A percentile compares a stretch with the other conserved stretches of the same genome.
phyloP scores from a whole-genome alignment of 1,140 invertebrate genomes.

The Wiebesia pumilae region DNA sequence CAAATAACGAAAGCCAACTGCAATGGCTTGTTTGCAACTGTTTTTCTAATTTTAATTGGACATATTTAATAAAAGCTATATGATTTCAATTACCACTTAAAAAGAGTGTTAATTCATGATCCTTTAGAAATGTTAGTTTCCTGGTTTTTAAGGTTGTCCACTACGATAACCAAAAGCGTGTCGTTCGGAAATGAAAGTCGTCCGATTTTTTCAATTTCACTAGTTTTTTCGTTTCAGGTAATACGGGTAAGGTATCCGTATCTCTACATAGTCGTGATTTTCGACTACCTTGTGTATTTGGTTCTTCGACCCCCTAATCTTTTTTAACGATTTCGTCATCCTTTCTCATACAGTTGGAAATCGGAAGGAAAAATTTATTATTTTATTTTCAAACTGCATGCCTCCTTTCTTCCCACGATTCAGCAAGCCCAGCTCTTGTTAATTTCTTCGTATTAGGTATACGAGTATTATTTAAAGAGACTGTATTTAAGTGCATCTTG shows the following conservation, averaged over 20 bases:
- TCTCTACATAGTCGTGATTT: not conserved
- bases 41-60: not conserved
- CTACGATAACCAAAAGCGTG: slow-evolving; percentile 11
- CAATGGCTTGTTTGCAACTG: not conserved
- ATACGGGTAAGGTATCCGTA: slow-evolving; percentile 43
- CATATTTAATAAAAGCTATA: not conserved
- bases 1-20: slow-evolving; percentile 4
- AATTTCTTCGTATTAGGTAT: not conserved
- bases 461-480: not conserved
- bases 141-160: not conserved
- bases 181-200: not conserved
- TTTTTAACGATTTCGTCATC: not conserved
- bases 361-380: not conserved
- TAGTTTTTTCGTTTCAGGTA: slow-evolving; percentile 6
- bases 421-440: not conserved
- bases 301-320: slow-evolving; percentile 21
- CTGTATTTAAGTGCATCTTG: not conserved
- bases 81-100: not conserved
- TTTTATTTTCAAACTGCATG: not conserved
- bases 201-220: not conserved
- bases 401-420: not conserved
- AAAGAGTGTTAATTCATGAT: not conserved
- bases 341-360: not conserved
- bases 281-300: not conserved
- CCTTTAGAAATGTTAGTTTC: not conserved